Base-by-base conservation (phyloP, 1,140 invertebrate species). In the Oncopodura yosiiana region DNA sequence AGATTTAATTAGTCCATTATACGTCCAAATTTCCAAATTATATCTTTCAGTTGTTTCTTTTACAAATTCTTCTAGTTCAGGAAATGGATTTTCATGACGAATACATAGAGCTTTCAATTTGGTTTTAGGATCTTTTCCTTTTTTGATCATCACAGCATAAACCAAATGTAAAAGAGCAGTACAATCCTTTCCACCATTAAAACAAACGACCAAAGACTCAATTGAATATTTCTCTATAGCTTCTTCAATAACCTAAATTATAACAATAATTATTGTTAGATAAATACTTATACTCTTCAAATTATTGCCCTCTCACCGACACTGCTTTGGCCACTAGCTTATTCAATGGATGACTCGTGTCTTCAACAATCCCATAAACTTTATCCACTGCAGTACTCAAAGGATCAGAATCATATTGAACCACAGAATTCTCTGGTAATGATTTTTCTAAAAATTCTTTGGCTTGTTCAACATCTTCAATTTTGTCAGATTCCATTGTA, bases 111-210 rank as follows among this genome's bases (percentile, higher is more conserved):
- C 74, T 67, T 79, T 77, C n/a, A 87, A 69, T 55, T 62, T 74
- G 3, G 54, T 50, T 56, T 39, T 65, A 49, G 38, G 56, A 48
- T 65, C 42, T 5, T 44, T 58, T 46, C 65, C 69, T 45, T 75
- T 76, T 53, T 77, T 75, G 62, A 76, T 73, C 30, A 83, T 68
- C 19, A 87, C 70, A 6, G 79, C 75, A 63, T 82, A 71, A 23
- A 78, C 73, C 24, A 95, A 69, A 71, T 95, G 86, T 48, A 95
- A 72, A 16, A 95, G 73, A 1, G 84, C 87, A 2, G 90, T 94
- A 68, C 94, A 97, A 73, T 98, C 94, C 73, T 98, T 98, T 6
- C 94, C 94, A 24, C 94, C 94, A 71, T 97, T 97, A 66, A 96
- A 98, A 50, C 87, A 86, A 29, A 97, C 66, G 66, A 90, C 90